Evolutionary conservation across 2,888 invertebrate species (phyloP), one percentile per base, ranked within the genome.

Genomic region (Cinara cedri): DNA sequence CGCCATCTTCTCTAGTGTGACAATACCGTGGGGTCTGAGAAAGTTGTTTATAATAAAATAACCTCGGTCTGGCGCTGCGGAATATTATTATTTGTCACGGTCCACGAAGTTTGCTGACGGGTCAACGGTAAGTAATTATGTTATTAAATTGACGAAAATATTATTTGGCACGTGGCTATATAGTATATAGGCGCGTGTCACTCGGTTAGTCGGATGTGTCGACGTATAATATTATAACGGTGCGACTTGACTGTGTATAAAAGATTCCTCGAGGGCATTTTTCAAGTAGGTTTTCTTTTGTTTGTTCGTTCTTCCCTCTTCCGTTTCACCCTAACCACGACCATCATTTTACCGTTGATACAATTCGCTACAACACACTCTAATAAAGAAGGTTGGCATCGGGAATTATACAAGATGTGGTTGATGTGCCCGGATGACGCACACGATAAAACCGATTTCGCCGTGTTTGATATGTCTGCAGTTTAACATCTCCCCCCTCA

Each of bases 41-140:
- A 49, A 51, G 62, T 63, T 34, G 62, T 74, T 63, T 62, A 63
- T 74, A 34, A 4, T 74, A 74, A 63, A 74, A 74, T 34, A 49
- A 34, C 49, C 26, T 34, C 19, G n/a, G 26, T 49, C 72, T 46
- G 6, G 34, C 24, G 11, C n/a, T 60, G 44, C 60, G 49, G 62
- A 49, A 16, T 34, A 34, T 34, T 34, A 34, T 34, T 4, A 34
- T 49, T 62, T 62, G 72, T 72, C 62, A 72, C 34, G 72, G 72
- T 57, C 57, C 44, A 44, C 57, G 24, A 49, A 8, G 19, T 34
- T 72, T 21, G 19, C 63, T 3, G 19, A n/a, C 16, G 42, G 13
- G 42, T n/a, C 44, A 46, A 49, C 42, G 60, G 26, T 49, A 72
- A 72, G 49, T 72, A 75, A 75, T 55, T 24, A 34, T 34, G 6